phyloP scores from a whole-genome alignment of 2,888 invertebrate genomes.

The Noctua janthina region DNA sequence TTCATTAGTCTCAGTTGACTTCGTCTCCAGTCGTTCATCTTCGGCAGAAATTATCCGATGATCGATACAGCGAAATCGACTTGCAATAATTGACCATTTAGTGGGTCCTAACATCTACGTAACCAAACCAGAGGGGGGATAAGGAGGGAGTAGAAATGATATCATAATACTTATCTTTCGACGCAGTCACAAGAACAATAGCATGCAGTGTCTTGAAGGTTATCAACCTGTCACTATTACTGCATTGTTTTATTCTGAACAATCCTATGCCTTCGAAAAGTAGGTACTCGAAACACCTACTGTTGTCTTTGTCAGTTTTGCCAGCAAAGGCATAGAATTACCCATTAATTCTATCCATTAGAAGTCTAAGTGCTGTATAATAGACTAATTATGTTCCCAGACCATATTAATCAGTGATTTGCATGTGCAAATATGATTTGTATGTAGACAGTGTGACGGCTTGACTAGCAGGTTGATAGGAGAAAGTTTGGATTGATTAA shows the following conservation, averaged over 20 bases:
- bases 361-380: conserved; percentile 42
- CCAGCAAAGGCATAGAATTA: conserved; percentile 13
- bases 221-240: conserved; percentile 52
- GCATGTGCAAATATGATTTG: conserved; percentile 39
- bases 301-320: conserved; percentile 7
- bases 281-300: conserved; percentile 25
- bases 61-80: conserved; percentile 64
- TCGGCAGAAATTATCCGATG: conserved; percentile 60
- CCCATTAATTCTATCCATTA: conserved; percentile 31
- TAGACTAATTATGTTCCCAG: conserved; percentile 54
- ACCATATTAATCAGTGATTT: conserved; percentile 56
- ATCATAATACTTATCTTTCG: conserved; percentile 37
- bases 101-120: neutral
- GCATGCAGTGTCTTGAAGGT: conserved; percentile 41
- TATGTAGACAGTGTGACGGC: conserved; percentile 20
- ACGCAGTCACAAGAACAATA: conserved; percentile 45
- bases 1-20: conserved; percentile 22
- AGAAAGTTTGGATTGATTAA: conserved; percentile 49
- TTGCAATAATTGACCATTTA: conserved; percentile 13
- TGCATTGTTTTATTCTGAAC: conserved; percentile 48
- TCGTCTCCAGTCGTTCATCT: conserved; percentile 54
- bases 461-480: conserved; percentile 45
- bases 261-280: conserved; percentile 26
- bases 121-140: neutral
- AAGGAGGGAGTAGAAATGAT: conserved; percentile 20